Conservation (phyloP, 2,888 invertebrate species). For the Eudemis profundana region DNA sequence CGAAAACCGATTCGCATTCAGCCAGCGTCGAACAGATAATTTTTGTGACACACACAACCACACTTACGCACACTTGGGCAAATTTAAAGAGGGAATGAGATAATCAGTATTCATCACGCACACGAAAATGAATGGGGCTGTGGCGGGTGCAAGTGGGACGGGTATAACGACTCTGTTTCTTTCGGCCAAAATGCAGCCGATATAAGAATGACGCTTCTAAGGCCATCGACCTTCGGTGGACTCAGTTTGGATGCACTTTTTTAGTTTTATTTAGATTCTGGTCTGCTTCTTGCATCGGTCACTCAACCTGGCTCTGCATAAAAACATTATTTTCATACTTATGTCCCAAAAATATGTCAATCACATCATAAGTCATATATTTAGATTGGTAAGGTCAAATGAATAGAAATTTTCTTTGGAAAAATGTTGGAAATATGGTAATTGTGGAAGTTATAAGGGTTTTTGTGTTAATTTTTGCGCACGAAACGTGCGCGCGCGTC, state of each 20-base stretch:
- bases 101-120: constrained; percentile 82
- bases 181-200: constrained; percentile 81
- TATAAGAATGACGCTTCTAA: constrained; percentile 83
- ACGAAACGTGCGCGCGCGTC: constrained; percentile 67
- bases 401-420: not conserved
- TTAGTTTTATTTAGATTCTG: constrained; percentile 51
- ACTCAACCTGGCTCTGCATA: constrained; percentile 29
- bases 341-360: not conserved
- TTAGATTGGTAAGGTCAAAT: not conserved
- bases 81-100: constrained; percentile 77
- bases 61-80: constrained; percentile 63
- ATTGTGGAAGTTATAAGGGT: constrained; percentile 42
- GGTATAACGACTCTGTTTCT: constrained; percentile 69
- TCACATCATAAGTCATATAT: not conserved
- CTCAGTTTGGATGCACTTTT: constrained; percentile 59
- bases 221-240: constrained; percentile 75
- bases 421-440: constrained; percentile 4
- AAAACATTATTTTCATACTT: constrained; percentile 21
- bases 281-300: constrained; percentile 24
- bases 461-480: constrained; percentile 61
- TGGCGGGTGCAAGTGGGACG: constrained; percentile 65
- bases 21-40: constrained; percentile 69
- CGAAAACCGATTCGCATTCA: constrained; percentile 68
- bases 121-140: constrained; percentile 73
- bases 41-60: constrained; percentile 73